Conservation (phyloP, 2,888 invertebrate species). For the Torymus tubicola region DNA sequence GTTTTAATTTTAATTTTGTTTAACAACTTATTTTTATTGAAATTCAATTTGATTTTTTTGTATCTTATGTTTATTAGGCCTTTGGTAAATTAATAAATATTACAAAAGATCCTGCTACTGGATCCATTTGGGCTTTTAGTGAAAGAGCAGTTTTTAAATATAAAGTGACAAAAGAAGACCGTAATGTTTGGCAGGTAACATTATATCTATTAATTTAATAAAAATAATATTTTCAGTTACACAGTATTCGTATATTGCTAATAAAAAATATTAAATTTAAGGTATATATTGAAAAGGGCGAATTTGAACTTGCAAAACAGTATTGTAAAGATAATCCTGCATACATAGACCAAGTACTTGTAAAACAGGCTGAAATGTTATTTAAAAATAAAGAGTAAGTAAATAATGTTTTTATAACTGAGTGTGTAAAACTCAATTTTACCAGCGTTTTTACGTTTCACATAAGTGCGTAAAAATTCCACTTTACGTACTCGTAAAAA, state of each 20-base stretch:
- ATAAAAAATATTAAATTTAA: conserved; percentile 58
- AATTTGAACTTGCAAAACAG: conserved; percentile 91
- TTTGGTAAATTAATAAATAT: conserved; percentile 89
- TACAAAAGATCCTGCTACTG: conserved; percentile 87
- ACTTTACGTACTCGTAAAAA: no score
- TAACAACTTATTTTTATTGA: background rate
- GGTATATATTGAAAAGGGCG: conserved; percentile 90
- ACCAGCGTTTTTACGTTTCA: no score
- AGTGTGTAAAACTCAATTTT: no score
- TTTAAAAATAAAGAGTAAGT: conserved; percentile 85
- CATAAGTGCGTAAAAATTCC: no score
- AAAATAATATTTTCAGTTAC: conserved; percentile 45
- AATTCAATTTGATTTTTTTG: background rate
- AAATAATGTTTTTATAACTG: background rate
- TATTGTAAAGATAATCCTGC: conserved; percentile 89
- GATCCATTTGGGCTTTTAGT: conserved; percentile 91
- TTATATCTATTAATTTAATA: conserved; percentile 10
- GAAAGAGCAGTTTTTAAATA: conserved; percentile 91
- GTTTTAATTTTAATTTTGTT: conserved; percentile 51
- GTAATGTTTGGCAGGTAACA: conserved; percentile 87
- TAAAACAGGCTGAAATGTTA: conserved; percentile 91
- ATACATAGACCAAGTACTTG: conserved; percentile 88
- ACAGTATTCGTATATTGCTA: conserved; percentile 55
- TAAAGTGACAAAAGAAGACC: conserved; percentile 89
- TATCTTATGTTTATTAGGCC: conserved; percentile 73